phyloP scores from a whole-genome alignment of 2,113 vertebrate species.

The Misgurnus anguillicaudatus region DNA sequence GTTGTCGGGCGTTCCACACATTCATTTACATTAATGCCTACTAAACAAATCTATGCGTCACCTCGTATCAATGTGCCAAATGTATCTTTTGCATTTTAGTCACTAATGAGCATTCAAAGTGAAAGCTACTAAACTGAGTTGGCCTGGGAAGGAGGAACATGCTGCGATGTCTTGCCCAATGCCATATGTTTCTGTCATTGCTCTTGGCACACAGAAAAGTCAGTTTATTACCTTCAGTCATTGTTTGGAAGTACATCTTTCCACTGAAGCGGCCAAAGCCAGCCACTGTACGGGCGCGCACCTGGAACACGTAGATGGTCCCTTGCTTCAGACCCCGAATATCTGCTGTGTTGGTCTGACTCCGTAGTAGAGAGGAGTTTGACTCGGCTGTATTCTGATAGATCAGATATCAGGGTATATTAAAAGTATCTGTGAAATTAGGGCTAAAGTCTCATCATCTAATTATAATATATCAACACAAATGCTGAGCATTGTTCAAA shows the following conservation, averaged over 20 bases:
- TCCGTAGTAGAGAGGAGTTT: conserved; percentile 89
- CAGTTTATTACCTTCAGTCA: conserved; percentile 86
- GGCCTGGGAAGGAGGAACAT: conserved; percentile 40
- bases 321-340: conserved; percentile 86
- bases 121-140: conserved; percentile 3
- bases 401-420: conserved; percentile 24
- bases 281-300: conserved; percentile 91
- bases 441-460: too few species aligned
- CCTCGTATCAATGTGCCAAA: conserved; percentile 34
- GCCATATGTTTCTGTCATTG: conserved; percentile 43
- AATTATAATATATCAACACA: too few species aligned
- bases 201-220: conserved; percentile 7
- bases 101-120: conserved; percentile 21
- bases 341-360: conserved; percentile 90
- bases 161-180: conserved; percentile 23
- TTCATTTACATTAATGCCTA: conserved; percentile 12
- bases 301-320: conserved; percentile 95
- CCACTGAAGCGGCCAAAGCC: conserved; percentile 94
- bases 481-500: background rate
- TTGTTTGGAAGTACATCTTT: conserved; percentile 98
- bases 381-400: conserved; percentile 84
- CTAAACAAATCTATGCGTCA: conserved; percentile 3
- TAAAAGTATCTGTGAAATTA: background rate
- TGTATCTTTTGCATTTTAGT: conserved; percentile 20
- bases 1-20: conserved; percentile 24